phyloP scores from a whole-genome alignment of 2,797 vertebrate genomes.

The Bucorvus abyssinicus region DNA sequence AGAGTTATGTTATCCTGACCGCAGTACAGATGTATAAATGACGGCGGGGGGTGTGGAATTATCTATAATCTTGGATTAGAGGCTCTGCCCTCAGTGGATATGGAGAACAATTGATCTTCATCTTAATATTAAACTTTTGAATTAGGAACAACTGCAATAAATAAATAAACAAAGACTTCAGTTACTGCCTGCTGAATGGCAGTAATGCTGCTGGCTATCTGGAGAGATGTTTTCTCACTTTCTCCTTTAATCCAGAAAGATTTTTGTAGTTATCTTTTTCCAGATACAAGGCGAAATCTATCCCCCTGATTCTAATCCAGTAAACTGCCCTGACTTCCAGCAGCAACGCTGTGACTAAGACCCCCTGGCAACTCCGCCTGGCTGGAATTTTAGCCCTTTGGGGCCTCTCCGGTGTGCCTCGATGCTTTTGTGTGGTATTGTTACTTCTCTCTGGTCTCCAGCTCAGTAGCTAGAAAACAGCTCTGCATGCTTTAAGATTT shows the following conservation, averaged over 20 bases:
- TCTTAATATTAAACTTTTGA: background rate
- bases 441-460: background rate
- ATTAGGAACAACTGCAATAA: background rate
- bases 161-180: background rate
- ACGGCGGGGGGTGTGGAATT: too few species aligned
- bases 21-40: too few species aligned
- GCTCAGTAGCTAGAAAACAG: background rate
- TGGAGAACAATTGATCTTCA: background rate
- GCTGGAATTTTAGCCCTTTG: background rate
- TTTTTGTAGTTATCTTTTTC: background rate
- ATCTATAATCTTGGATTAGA: background rate
- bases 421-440: background rate
- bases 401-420: background rate
- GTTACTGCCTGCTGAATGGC: background rate
- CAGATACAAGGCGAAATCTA: background rate
- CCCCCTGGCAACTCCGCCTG: background rate
- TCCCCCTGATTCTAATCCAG: background rate
- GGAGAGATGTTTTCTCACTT: background rate
- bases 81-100: background rate
- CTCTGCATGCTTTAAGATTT: conserved; percentile 5
- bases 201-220: background rate
- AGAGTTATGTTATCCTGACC: too few species aligned
- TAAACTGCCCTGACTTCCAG: background rate
- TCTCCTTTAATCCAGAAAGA: background rate
- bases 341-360: background rate